These are phyloP conservation scores for Rousettus leschenaultii DNA, from an alignment of 2,113 vertebrate genomes.

Conservation along the genomic window DNA sequence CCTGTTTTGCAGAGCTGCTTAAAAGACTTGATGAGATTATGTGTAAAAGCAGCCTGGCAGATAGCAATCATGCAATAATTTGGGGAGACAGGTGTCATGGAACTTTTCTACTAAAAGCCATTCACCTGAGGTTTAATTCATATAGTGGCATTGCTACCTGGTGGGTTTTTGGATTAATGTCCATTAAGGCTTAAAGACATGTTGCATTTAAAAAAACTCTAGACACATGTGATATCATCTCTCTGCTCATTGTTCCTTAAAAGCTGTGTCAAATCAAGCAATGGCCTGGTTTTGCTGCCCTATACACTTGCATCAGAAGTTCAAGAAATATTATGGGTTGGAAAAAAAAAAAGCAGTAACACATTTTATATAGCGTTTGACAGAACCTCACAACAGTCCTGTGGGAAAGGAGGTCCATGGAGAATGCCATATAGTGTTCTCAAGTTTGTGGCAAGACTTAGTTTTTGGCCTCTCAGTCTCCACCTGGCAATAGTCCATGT, in stretches of 20 bases:
- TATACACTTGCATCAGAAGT: background rate
- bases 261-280: background rate
- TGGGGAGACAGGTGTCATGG: background rate
- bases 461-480: background rate
- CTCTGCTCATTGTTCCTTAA: background rate
- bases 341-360: background rate
- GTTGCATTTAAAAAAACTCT: conserved; percentile 17
- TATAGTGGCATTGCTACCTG: background rate
- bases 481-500: background rate
- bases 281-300: background rate
- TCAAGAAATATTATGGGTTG: background rate
- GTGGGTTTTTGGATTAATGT: background rate
- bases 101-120: background rate
- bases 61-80: background rate
- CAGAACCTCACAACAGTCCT: background rate
- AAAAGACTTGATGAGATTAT: background rate
- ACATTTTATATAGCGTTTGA: background rate
- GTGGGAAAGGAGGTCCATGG: background rate
- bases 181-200: background rate
- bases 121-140: background rate
- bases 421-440: background rate
- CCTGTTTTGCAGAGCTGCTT: conserved; percentile 10
- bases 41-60: background rate
- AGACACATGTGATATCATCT: background rate
- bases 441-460: background rate